Percentiles rank a stretch among this genome's conserved stretches.
phyloP scores from a whole-genome alignment of 1,140 invertebrate genomes.

The Drosophila ficusphila region DNA sequence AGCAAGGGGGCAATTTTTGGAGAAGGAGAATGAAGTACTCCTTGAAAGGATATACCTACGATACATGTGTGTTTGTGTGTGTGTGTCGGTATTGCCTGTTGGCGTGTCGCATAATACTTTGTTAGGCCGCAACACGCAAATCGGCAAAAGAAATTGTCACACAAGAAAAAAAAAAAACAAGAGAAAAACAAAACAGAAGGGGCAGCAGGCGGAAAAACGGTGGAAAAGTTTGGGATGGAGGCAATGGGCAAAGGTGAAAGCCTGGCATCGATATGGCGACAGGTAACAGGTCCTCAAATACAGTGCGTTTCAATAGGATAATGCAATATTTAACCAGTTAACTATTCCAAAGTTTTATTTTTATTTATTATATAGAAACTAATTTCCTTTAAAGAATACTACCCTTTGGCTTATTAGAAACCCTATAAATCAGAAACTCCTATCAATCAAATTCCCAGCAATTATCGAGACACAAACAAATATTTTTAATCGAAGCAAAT shows the following conservation, averaged over 20 bases:
- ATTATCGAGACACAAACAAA: not conserved
- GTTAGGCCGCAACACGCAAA: constrained; percentile 54
- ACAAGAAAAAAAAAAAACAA: not conserved
- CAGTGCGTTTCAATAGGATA: not conserved
- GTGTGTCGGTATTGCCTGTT: constrained; percentile 7
- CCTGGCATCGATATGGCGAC: not conserved
- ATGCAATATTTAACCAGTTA: not conserved
- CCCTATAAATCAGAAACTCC: not conserved
- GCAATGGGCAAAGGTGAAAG: not conserved
- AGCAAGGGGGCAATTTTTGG: not conserved
- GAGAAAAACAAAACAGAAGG: no score
- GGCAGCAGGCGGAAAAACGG: constrained; percentile 18
- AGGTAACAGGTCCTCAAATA: not conserved
- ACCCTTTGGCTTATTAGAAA: no score
- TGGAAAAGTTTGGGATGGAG: not conserved
- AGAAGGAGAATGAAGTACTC: no score
- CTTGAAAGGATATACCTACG: not conserved
- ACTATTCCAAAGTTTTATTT: no score
- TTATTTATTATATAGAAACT: no score
- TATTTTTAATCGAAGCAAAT: not conserved
- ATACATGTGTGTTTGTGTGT: not conserved
- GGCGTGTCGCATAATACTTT: constrained; percentile 56
- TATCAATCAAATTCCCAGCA: not conserved
- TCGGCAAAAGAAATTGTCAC: constrained; percentile 48
- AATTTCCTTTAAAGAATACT: no score